phyloP scores from a whole-genome alignment of 2,113 vertebrate genomes.

The Diadophis punctatus region DNA sequence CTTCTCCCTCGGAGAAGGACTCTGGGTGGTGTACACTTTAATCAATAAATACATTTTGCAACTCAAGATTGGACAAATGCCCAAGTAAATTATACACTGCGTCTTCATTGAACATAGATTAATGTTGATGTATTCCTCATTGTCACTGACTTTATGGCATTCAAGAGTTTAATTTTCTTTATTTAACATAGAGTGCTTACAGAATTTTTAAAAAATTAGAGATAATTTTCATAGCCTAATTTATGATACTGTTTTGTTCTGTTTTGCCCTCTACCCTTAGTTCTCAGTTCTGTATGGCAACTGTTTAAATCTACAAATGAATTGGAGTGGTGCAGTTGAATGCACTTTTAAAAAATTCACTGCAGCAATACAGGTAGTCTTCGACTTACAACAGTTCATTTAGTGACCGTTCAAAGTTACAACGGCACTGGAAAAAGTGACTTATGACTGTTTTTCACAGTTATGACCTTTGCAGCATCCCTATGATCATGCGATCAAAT shows the following conservation, averaged over 20 bases:
- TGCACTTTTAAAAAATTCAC: background rate
- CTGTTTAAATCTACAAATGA: background rate
- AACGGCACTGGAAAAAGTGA: no score
- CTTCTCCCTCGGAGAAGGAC: background rate
- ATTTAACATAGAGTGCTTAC: constrained; percentile 10
- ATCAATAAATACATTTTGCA: constrained; percentile 10
- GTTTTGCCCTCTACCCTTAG: background rate
- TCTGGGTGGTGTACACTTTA: background rate
- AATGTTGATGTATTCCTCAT: constrained; percentile 5
- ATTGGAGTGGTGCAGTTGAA: background rate
- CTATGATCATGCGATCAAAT: no score
- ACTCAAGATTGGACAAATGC: background rate
- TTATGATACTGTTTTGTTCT: background rate
- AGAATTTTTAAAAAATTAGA: constrained; percentile 2
- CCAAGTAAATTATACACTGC: constrained; percentile 14
- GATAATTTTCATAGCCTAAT: constrained; percentile 11
- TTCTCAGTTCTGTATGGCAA: background rate
- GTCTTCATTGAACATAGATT: constrained; percentile 4
- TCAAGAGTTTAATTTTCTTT: constrained; percentile 35
- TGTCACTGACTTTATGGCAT: background rate
- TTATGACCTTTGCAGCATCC: no score
- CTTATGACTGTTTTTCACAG: no score
- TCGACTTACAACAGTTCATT: no score
- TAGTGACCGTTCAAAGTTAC: no score
- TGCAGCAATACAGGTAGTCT: background rate